These are phyloP conservation scores for Abrostola tripartita DNA, from an alignment of 2,888 invertebrate species.

Conservation along the genomic window DNA sequence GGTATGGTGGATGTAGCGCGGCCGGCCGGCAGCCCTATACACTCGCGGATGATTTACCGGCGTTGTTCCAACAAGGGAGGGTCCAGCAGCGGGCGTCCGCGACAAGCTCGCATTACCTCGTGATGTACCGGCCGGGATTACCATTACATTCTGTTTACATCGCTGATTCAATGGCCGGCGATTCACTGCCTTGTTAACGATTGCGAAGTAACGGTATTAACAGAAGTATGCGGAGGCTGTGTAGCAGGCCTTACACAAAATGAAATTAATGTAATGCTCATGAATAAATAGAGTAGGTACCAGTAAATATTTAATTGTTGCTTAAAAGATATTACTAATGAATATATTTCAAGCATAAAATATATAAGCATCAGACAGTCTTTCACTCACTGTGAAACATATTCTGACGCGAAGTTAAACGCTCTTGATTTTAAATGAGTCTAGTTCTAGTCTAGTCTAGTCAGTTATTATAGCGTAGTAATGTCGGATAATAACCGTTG, in stretches of 20 bases:
- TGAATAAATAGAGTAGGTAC: too few species aligned
- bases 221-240: neutral
- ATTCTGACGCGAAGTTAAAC: too few species aligned
- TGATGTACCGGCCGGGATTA: constrained; percentile 43
- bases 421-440: too few species aligned
- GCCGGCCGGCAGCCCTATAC: constrained; percentile 25
- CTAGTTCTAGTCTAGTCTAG: too few species aligned
- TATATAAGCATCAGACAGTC: too few species aligned
- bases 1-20: too few species aligned
- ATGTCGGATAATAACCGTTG: constrained; percentile 24
- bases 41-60: constrained; percentile 43
- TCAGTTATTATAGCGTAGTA: constrained; percentile 18
- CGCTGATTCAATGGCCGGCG: constrained; percentile 17
- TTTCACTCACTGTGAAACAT: too few species aligned
- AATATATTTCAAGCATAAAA: too few species aligned
- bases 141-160: constrained; percentile 47
- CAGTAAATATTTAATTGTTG: too few species aligned
- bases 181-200: neutral
- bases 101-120: constrained; percentile 40
- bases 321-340: too few species aligned
- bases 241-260: neutral
- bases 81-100: constrained; percentile 25
- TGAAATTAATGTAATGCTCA: too few species aligned
- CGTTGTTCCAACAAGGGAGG: constrained; percentile 38
- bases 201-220: constrained; percentile 1